Percentiles rank a stretch among this genome's conserved stretches.
phyloP scores from a whole-genome alignment of 1,140 invertebrate genomes.

The Brachionus calyciflorus region DNA sequence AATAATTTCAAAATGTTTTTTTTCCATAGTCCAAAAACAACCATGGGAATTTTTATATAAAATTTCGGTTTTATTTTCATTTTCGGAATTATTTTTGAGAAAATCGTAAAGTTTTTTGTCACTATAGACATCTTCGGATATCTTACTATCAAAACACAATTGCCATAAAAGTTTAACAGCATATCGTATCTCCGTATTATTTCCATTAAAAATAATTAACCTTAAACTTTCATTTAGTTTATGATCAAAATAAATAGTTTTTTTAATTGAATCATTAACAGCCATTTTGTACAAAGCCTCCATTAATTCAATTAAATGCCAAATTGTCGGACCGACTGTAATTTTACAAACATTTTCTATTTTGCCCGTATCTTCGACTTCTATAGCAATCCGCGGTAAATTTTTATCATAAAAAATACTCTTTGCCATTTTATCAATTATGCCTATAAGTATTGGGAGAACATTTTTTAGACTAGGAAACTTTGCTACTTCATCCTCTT shows the following conservation, averaged over 20 bases:
- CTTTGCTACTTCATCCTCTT: conserved; percentile 6
- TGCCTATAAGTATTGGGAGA: neutral
- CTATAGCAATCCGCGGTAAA: neutral
- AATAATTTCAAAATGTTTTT: neutral
- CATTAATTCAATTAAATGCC: conserved; percentile 10
- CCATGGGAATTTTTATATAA: neutral
- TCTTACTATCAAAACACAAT: conserved; percentile 32
- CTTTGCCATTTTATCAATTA: neutral
- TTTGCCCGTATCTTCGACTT: neutral
- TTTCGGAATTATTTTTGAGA: neutral
- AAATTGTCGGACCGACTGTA: neutral
- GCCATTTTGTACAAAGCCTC: neutral
- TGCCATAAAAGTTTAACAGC: conserved; percentile 20
- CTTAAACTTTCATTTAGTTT: neutral
- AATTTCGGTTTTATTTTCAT: neutral
- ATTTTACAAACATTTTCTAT: neutral
- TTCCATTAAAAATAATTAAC: conserved; percentile 27
- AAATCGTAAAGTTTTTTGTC: neutral
- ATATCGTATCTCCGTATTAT: neutral
- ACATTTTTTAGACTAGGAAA: neutral
- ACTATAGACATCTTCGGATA: neutral
- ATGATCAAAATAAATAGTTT: conserved; percentile 8
- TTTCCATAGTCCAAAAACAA: neutral
- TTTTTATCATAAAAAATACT: neutral
- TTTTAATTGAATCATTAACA: conserved; percentile 40